Base-by-base conservation (phyloP, 2,888 invertebrate genomes). In the Caenorhabditis angaria region DNA sequence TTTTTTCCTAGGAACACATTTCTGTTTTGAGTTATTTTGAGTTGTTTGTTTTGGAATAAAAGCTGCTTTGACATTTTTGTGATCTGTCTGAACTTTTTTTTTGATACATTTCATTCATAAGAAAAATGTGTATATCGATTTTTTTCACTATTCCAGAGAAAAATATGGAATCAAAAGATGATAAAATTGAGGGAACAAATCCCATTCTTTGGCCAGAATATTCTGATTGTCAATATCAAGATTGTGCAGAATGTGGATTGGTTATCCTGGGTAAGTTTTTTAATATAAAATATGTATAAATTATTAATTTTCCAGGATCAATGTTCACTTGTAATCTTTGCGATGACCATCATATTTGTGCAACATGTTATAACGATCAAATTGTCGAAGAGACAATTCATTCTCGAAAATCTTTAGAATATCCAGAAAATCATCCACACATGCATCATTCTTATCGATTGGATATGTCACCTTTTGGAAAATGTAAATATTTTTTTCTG, bases 251-350 rank as follows among this genome's bases (percentile, higher is more conserved):
- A 6, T 74, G 74, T 50, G 68, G 62, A 2, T 20, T 65, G 8
- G 68, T 69, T 8, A 73, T 73, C 22, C 35, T 69, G 22, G 72
- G 72, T 68, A n/a, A n/a, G n/a, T n/a, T n/a, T n/a, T n/a, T n/a
- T n/a, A n/a, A n/a, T n/a, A n/a, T n/a, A n/a, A n/a, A n/a, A n/a
- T n/a, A n/a, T n/a, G n/a, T n/a, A n/a, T 12, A 32, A 24, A 54
- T 51, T 29, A 32, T 18, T 10, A 2, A 25, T 48, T 22, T 61
- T 68, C 5, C 32, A 75, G 75, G 70, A 5, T 75, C 75, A 10
- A 74, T 74, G 74, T 74, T 74, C 54, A 74, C 74, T 0, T 74
- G 74, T 28, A 74, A 74, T 25, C 60, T 74, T 2, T 74, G 74
- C 50, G 65, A 63, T 22, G 54, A 65, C 27, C 70, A 70, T 48